Evolutionary conservation across 2,113 vertebrate species (phyloP).

Genomic region (Polypterus senegalus): DNA sequence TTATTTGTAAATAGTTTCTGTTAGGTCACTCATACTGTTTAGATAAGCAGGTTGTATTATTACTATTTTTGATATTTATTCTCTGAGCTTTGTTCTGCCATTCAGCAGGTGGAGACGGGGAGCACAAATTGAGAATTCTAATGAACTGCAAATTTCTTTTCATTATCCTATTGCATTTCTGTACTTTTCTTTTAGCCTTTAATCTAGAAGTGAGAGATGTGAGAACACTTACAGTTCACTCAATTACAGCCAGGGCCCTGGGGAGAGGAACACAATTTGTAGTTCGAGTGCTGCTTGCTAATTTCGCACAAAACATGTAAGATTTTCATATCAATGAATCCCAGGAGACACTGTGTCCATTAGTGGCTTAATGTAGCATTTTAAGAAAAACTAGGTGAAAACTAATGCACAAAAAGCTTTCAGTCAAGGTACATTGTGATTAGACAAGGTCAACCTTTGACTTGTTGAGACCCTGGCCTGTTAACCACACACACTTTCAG

Average conservation of each 20-base stretch:
- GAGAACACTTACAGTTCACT: constrained; percentile 16
- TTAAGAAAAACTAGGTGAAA: constrained; percentile 22
- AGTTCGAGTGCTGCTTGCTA: constrained; percentile 18
- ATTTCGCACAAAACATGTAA: constrained; percentile 26
- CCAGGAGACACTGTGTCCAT: constrained; percentile 35
- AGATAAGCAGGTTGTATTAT: no score
- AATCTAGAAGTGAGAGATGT: constrained; percentile 13
- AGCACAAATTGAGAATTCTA: no score
- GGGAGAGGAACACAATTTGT: constrained; percentile 21
- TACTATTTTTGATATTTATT: no score
- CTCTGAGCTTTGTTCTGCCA: no score
- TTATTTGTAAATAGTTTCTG: no score
- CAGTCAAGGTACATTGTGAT: background rate
- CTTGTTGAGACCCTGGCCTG: no score
- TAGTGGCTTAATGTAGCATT: constrained; percentile 43
- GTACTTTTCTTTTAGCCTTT: constrained; percentile 9
- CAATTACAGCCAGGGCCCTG: constrained; percentile 17
- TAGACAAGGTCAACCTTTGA: background rate
- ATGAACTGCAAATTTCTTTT: no score
- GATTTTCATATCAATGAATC: constrained; percentile 46
- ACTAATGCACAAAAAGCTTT: constrained; percentile 12
- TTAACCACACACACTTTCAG: no score
- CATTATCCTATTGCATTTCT: background rate
- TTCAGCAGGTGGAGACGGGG: no score
- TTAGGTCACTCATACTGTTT: no score